These are phyloP conservation scores for Siderastrea siderea DNA, from an alignment of 92 coral and sea anemone species.

Conservation along the genomic window DNA sequence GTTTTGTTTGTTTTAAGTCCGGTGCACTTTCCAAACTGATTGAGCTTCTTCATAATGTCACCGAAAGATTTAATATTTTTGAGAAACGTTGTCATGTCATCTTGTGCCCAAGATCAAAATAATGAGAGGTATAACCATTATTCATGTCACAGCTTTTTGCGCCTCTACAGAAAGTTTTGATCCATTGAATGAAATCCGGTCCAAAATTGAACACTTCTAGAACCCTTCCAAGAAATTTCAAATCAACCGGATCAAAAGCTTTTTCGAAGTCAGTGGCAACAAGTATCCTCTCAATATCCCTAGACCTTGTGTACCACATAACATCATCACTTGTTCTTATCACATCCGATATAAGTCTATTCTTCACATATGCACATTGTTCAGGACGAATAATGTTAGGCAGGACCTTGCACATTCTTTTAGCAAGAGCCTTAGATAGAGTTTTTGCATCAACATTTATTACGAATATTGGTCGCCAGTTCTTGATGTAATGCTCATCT, in stretches of 20 bases:
- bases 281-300: constrained; percentile 6
- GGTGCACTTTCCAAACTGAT: too few relatives aligned
- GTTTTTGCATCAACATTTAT: too few relatives aligned
- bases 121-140: neutral
- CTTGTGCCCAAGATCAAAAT: neutral
- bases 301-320: neutral
- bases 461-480: too few relatives aligned
- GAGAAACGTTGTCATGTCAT: constrained; percentile 15
- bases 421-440: too few relatives aligned
- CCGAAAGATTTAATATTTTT: constrained; percentile 1
- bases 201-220: constrained; percentile 32
- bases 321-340: neutral
- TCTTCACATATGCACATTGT: too few relatives aligned
- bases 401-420: neutral
- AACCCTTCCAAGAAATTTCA: neutral
- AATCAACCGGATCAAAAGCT: too few relatives aligned
- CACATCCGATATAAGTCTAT: neutral
- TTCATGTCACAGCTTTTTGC: constrained; percentile 25
- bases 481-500: too few relatives aligned
- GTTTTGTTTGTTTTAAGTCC: too few relatives aligned
- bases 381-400: too few relatives aligned
- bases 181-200: constrained; percentile 5
- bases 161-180: neutral
- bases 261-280: constrained; percentile 32
- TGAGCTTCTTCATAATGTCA: neutral